Evolutionary conservation across 2,113 vertebrate species (phyloP), one percentile per base, ranked within the genome.

Genomic region (Montifringilla adamsi): DNA sequence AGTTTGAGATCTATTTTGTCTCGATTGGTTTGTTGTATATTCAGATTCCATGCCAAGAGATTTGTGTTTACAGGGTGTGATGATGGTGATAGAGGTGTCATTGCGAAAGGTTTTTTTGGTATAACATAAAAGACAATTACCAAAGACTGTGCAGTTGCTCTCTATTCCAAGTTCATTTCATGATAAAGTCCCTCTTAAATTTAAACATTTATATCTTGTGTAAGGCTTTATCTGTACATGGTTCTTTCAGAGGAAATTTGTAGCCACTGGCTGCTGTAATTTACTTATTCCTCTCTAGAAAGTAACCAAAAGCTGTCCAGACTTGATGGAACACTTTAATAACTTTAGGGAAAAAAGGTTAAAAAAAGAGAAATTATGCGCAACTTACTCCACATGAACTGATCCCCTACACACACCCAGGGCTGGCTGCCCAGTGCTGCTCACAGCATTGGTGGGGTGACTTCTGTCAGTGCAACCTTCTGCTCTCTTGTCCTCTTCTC

Each of bases 391-490:
- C 12, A 64, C 16, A 43, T 53, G 85, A 73, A 47, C n/a, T 56
- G 27, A 62, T 41, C 39, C 39, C 35, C 13, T 22, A 6, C 3
- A 7, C 11, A 8, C 10, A 6, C 4, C 22, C 35, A 35, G 44
- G 10, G 20, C 16, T 44, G 41, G 27, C 17, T 28, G 5, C 46
- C 23, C 37, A 15, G 35, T 10, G 13, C 64, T 82, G 79, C 30
- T 87, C 26, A 6, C 28, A 14, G 11, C 8, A 10, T 6, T 5
- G 1, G 9, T 27, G 49, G 16, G 18, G 15, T 1, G 7, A 56
- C 31, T 74, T 55, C 49, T 77, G 15, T 11, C 39, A 17, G 13
- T 7, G n/a, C 17, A 41, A 30, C 33, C 31, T 69, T 12, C 39
- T 67, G 17, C 21, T 62, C 43, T 80, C 6, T 33, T 77, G 24